Base-by-base conservation (phyloP, 2,113 vertebrate genomes). In the Hystrix brachyura region DNA sequence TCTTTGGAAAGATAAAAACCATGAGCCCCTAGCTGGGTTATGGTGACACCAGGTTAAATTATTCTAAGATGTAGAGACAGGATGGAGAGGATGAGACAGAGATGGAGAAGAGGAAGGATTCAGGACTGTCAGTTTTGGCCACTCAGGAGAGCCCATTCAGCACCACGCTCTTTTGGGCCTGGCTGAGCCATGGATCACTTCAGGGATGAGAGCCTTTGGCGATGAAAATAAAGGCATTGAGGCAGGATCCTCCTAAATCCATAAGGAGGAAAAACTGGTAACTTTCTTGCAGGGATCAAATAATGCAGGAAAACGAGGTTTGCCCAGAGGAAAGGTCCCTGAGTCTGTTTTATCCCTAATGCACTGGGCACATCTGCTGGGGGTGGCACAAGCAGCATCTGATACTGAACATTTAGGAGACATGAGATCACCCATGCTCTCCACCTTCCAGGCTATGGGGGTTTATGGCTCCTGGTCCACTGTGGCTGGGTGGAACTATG, bases 11-110 rank as follows among this genome's bases (percentile, higher is more conserved):
- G 64, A 81, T 29, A 53, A 71, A 18, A n/a, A 55, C 51, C 51
- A 57, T 48, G 29, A n/a, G 53, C 25, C 76, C 34, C 48, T 60
- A 1, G 1, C 0, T 92, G 88, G 38, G 53, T 2, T 92, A 59
- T 57, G 34, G 82, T 48, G 72, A 76, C 17, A 79, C 60, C 51
- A 53, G 7, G 34, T 21, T 72, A 38, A 88, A n/a, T n/a, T 59
- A 69, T 82, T 65, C 55, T 83, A 74, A 91, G 71, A 12, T 96
- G 43, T 57, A 87, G 83, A 92, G 15, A 76, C 38, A 64, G 87
- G 29, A 48, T 5, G 71, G 84, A 87, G 67, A 69, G 11, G 57
- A 57, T 34, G 62, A 87, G 86, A 43, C 10, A 57, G 86, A 84
- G 51, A 53, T 55, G 51, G 78, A 74, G 59, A 78, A 15, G 91